Evolutionary conservation across 1,140 invertebrate species (phyloP).

Genomic region (Hydropsyche tenuis): DNA sequence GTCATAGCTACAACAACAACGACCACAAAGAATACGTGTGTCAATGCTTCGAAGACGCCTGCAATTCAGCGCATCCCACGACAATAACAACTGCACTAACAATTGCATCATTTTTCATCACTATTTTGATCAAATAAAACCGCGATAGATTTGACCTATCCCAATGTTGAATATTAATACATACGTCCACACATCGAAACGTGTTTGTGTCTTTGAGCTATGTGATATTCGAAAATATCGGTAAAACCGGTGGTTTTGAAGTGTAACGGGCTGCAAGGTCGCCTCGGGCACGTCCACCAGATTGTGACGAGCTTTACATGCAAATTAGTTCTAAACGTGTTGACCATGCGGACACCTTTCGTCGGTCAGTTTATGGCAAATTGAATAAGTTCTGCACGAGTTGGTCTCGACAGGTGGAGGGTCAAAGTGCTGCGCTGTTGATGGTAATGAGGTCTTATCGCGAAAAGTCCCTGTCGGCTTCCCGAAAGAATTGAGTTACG

Average conservation of each 20-base stretch:
- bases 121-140: too few species aligned
- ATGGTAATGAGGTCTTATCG: too few species aligned
- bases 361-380: neutral
- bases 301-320: conserved; percentile 26
- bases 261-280: neutral
- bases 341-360: neutral
- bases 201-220: too few species aligned
- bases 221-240: too few species aligned
- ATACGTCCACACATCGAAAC: too few species aligned
- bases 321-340: conserved; percentile 20
- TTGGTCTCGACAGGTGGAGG: conserved; percentile 6
- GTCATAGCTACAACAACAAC: conserved; percentile 23
- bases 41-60: conserved; percentile 37
- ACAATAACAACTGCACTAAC: neutral
- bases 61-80: conserved; percentile 20
- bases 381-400: conserved; percentile 15
- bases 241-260: neutral
- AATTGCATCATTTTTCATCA: too few species aligned
- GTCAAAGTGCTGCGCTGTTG: neutral
- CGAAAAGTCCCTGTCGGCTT: too few species aligned
- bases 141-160: too few species aligned
- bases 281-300: neutral
- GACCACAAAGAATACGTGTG: conserved; percentile 35
- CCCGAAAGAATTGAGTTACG: too few species aligned
- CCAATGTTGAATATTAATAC: too few species aligned